Percentiles rank a stretch among this genome's conserved stretches.
Conservation (phyloP, 2,113 vertebrate species). For the Dolichotis patagonum region DNA sequence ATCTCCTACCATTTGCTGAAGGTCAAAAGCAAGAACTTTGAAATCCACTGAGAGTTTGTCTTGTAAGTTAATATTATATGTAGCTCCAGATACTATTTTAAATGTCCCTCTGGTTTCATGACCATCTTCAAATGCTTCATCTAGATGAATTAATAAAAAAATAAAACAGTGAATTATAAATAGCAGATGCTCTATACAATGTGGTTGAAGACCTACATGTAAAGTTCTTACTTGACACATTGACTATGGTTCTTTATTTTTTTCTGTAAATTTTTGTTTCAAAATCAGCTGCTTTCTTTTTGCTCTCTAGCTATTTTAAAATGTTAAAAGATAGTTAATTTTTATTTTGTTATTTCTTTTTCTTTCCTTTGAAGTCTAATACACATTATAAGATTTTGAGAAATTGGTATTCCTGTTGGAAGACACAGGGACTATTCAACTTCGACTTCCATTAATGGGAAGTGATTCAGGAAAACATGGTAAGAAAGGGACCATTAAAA, state of each 20-base stretch:
- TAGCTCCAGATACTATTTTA: slow-evolving; percentile 85
- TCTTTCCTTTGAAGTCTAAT: slow-evolving; percentile 39
- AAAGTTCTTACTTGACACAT: not conserved
- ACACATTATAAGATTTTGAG: not conserved
- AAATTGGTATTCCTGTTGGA: slow-evolving; percentile 52
- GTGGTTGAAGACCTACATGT: not conserved
- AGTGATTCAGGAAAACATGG: slow-evolving; percentile 21
- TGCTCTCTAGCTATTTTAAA: not conserved
- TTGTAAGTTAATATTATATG: slow-evolving; percentile 83
- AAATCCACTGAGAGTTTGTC: slow-evolving; percentile 85
- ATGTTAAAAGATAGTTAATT: not conserved
- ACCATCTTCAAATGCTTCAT: slow-evolving; percentile 49
- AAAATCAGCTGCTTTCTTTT: not conserved
- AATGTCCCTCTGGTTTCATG: slow-evolving; percentile 78
- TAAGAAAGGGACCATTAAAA: slow-evolving; percentile 34
- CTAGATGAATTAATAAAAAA: slow-evolving; percentile 74
- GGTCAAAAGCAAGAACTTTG: slow-evolving; percentile 89
- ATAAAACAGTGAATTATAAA: slow-evolving; percentile 30
- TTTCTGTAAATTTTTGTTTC: not conserved
- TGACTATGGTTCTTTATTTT: not conserved
- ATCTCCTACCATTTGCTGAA: slow-evolving; percentile 87
- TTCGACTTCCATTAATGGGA: not conserved
- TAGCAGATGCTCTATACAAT: not conserved
- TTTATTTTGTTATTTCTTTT: not conserved
- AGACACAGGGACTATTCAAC: not conserved